Evolutionary conservation across 2,113 vertebrate genomes (phyloP), one percentile per base, ranked within the genome.

Genomic region (Hippolais icterina): DNA sequence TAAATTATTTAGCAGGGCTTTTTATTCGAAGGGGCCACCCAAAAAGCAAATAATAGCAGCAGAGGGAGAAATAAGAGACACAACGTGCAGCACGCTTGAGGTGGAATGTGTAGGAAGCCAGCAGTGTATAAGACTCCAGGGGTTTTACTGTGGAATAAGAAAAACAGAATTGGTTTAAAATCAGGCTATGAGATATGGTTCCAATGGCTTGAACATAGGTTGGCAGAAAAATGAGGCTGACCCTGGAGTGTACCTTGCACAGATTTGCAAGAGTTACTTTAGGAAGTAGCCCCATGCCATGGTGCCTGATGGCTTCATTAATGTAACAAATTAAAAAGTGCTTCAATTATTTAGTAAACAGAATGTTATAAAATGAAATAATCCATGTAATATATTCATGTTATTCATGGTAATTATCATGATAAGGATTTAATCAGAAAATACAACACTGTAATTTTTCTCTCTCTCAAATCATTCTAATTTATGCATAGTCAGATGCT

Each of bases 381-480:
- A 56, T 78, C 76, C 4, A 25, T 85, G 24, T 79, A 79, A 76
- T 95, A 13, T 70, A 63, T 89, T 89, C 3, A 33, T 74, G 23
- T 78, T 70, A 52, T 90, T 75, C 29, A 39, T 60, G 16, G 14
- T 79, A 90, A 82, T 85, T 82, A 56, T 31, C 20, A 65, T n/a
- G 19, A 75, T 81, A 71, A 81, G 24, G 33, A 64, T 91, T 87
- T 89, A 46, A 76, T 75, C 49, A 82, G 60, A 68, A 87, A 90
- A 91, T 90, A 68, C 37, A 83, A 33, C 68, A 44, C 22, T 79
- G 35, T 69, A 44, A 54, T 77, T 83, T 90, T 77, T 50, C 50
- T 21, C n/a, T 49, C 60, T 79, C 47, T 66, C 47, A 66, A 74
- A 44, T 86, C 5, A 31, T 71, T 81, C 33, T 74, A 18, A 60